Conservation (phyloP, 30 jellyfish, hydroid and myxozoan species). For the Aurelia aurita region DNA sequence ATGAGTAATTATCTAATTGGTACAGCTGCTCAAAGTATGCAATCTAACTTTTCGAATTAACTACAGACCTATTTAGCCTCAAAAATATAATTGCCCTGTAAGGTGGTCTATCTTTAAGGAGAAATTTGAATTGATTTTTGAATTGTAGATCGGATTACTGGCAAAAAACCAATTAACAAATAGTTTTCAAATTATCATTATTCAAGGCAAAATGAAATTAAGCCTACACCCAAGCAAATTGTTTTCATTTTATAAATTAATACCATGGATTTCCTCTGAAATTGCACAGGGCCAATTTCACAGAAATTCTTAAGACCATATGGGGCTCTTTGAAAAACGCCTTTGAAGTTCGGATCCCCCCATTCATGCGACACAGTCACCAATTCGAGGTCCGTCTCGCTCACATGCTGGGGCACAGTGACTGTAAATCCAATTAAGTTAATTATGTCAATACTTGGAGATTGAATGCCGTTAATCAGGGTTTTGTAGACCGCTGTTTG, state of each 20-base stretch:
- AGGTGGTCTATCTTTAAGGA: too few relatives aligned
- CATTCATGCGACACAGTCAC: background rate
- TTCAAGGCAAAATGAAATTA: background rate
- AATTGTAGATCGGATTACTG: too few relatives aligned
- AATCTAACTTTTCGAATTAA: too few relatives aligned
- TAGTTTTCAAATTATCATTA: background rate
- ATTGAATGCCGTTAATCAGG: conserved; percentile 19
- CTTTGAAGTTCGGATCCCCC: conserved; percentile 1
- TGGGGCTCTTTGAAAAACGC: background rate
- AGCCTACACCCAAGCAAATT: background rate
- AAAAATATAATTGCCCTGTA: too few relatives aligned
- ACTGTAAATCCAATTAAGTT: conserved; percentile 30
- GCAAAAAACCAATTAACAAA: too few relatives aligned
- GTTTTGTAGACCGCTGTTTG: conserved; percentile 33
- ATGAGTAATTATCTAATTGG: too few relatives aligned
- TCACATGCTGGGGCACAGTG: conserved; percentile 53
- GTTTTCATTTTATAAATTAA: background rate
- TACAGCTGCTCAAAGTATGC: too few relatives aligned
- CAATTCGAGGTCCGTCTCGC: conserved; percentile 29
- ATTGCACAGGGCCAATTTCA: background rate
- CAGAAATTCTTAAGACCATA: background rate
- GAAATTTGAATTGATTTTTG: too few relatives aligned
- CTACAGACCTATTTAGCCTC: too few relatives aligned
- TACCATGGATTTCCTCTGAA: conserved; percentile 1
- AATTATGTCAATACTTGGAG: conserved; percentile 27